A percentile compares a stretch with the other conserved stretches of the same genome.
Conservation (phyloP, 2,888 invertebrate genomes). For the Microctonus brassicae region DNA sequence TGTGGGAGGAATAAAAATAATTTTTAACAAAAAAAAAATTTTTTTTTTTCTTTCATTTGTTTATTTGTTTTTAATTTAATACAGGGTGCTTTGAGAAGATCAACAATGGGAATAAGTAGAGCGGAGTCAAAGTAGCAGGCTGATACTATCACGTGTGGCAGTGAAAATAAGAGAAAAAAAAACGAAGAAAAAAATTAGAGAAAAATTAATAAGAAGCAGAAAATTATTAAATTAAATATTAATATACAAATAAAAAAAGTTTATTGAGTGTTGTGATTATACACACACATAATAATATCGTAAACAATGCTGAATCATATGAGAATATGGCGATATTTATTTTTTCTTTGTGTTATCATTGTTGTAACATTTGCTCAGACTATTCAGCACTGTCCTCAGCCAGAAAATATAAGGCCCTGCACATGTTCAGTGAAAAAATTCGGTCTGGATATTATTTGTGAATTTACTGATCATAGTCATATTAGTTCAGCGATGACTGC, state of each 20-base stretch:
- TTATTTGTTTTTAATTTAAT: too few species aligned
- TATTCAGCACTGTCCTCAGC: slow-evolving; percentile 81
- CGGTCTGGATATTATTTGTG: slow-evolving; percentile 89
- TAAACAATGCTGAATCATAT: slow-evolving; percentile 26
- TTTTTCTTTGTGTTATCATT: slow-evolving; percentile 43
- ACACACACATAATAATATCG: slow-evolving; percentile 4
- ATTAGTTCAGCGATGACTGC: slow-evolving; percentile 86
- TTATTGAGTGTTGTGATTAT: too few species aligned
- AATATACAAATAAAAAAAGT: background rate
- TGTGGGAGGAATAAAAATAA: background rate
- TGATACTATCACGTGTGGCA: slow-evolving; percentile 32
- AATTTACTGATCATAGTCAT: slow-evolving; percentile 85
- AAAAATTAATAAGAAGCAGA: slow-evolving; percentile 30
- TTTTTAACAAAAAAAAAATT: background rate
- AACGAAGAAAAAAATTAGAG: slow-evolving; percentile 54
- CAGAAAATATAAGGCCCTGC: slow-evolving; percentile 83
- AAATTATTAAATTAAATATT: slow-evolving; percentile 22
- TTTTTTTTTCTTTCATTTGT: background rate
- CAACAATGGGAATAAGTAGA: slow-evolving; percentile 20
- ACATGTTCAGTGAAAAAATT: slow-evolving; percentile 88
- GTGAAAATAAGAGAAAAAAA: slow-evolving; percentile 54
- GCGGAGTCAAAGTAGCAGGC: slow-evolving; percentile 42
- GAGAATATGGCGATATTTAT: slow-evolving; percentile 45
- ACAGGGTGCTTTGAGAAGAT: background rate
- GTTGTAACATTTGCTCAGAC: slow-evolving; percentile 60